phyloP scores from a whole-genome alignment of 2,888 invertebrate species.

The Resseliella maxima region DNA sequence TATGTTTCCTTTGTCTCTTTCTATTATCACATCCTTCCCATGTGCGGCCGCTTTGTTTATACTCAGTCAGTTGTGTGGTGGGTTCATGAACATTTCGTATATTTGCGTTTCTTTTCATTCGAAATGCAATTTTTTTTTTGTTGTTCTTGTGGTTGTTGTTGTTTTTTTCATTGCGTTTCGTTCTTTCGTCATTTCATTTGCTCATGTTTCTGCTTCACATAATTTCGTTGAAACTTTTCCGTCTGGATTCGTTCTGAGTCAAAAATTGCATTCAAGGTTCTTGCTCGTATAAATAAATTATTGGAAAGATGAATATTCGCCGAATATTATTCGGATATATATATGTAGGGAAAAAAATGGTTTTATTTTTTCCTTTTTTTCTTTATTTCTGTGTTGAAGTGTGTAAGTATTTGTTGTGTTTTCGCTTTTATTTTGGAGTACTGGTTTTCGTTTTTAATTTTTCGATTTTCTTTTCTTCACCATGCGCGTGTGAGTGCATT shows the following conservation, averaged over 20 bases:
- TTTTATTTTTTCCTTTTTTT: background rate
- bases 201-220: conserved; percentile 33
- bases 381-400: background rate
- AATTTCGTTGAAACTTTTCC: conserved; percentile 46
- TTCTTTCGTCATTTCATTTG: background rate
- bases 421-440: conserved; percentile 15
- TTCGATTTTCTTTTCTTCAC: conserved; percentile 40
- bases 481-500: conserved; percentile 43
- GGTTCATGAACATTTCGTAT: conserved; percentile 53
- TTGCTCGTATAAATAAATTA: conserved; percentile 35
- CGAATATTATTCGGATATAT: conserved; percentile 49
- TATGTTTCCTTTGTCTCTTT: conserved; percentile 52
- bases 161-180: background rate
- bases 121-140: background rate
- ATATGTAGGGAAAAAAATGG: too few species aligned
- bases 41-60: conserved; percentile 53
- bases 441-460: conserved; percentile 36
- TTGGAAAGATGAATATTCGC: conserved; percentile 53
- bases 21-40: conserved; percentile 54
- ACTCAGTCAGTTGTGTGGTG: conserved; percentile 53
- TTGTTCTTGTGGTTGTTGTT: background rate
- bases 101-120: conserved; percentile 12
- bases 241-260: conserved; percentile 54
- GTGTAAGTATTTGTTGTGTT: background rate
- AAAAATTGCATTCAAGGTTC: conserved; percentile 54